Evolutionary conservation across 2,797 vertebrate species (phyloP).

Genomic region (Hemitrygon akajei): DNA sequence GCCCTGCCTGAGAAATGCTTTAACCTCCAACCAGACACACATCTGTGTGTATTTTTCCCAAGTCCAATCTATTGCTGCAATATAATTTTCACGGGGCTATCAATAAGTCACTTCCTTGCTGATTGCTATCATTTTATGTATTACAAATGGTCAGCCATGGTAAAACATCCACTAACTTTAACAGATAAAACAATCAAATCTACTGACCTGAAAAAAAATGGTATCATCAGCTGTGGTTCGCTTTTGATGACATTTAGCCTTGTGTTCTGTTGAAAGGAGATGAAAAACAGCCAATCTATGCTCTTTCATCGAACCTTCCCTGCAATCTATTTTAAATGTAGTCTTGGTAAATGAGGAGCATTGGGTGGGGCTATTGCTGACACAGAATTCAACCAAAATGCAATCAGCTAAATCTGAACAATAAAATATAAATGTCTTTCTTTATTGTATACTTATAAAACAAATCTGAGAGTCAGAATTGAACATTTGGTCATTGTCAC

Average conservation of each 20-base stretch:
- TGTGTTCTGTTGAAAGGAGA: conserved; percentile 9
- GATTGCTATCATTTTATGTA: conserved; percentile 8
- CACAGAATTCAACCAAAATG: neutral
- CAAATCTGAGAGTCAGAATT: neutral
- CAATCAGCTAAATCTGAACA: neutral
- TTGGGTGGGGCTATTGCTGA: neutral
- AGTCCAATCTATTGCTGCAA: neutral
- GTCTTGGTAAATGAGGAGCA: neutral
- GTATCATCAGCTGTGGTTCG: neutral
- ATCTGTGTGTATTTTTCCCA: neutral
- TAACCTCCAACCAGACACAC: neutral
- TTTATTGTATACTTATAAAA: neutral
- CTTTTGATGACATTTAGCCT: conserved; percentile 24
- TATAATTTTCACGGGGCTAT: neutral
- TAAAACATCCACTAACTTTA: neutral
- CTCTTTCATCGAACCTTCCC: neutral
- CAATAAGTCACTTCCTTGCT: conserved; percentile 9
- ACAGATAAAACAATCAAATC: conserved; percentile 16
- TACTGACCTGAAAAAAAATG: neutral
- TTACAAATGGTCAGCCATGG: neutral
- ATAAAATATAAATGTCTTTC: neutral
- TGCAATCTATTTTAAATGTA: neutral
- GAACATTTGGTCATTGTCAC: too few relatives aligned
- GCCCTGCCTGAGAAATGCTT: conserved; percentile 9
- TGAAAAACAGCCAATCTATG: conserved; percentile 12